Evolutionary conservation across 1,140 invertebrate genomes (phyloP).

Genomic region (Arion vulgaris): DNA sequence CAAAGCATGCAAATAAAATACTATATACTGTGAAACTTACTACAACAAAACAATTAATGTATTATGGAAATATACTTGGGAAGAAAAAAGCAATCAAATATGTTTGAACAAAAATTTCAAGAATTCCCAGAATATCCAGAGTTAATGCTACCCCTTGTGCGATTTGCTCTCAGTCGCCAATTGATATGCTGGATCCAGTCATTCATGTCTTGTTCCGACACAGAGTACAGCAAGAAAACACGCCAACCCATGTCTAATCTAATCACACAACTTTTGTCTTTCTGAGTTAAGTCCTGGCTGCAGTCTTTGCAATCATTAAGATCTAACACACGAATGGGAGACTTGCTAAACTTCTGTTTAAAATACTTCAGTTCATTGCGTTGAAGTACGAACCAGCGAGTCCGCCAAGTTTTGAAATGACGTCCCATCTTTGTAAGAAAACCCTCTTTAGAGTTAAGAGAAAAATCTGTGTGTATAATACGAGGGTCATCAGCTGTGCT

Average conservation of each 20-base stretch:
- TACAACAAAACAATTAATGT: no score
- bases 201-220: conserved; percentile 59
- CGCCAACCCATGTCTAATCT: conserved; percentile 63
- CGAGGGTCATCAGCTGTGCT: conserved; percentile 50
- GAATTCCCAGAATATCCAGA: conserved; percentile 18
- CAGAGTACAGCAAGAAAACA: conserved; percentile 64
- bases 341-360: conserved; percentile 54
- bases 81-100: no score
- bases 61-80: no score
- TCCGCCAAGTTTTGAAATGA: conserved; percentile 64
- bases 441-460: conserved; percentile 67
- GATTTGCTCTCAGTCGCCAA: conserved; percentile 59
- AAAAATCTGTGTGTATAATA: conserved; percentile 52
- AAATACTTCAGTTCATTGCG: conserved; percentile 64
- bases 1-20: neutral
- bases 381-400: conserved; percentile 63
- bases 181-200: conserved; percentile 66
- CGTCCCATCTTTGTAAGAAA: conserved; percentile 65
- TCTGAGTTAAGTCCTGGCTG: conserved; percentile 48
- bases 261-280: conserved; percentile 58
- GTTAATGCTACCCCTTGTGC: conserved; percentile 27
- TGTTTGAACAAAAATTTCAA: neutral
- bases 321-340: conserved; percentile 58
- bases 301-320: conserved; percentile 65
- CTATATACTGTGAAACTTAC: no score